A percentile compares a stretch with the other conserved stretches of the same genome.
Conservation (phyloP, 2,113 vertebrate genomes). For the Ictalurus furcatus region DNA sequence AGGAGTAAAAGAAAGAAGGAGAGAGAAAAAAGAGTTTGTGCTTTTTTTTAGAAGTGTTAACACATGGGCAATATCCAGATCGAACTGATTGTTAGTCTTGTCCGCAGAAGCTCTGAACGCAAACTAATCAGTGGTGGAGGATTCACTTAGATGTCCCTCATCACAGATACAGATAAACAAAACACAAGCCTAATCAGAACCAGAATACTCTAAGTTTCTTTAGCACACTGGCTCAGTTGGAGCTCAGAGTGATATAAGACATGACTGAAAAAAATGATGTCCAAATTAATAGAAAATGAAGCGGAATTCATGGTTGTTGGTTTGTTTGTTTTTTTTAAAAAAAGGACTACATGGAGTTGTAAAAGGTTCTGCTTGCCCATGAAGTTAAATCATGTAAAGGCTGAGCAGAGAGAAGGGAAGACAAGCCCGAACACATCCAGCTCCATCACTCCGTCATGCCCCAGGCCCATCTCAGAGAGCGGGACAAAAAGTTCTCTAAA, state of each 20-base stretch:
- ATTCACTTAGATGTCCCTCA: constrained; percentile 5
- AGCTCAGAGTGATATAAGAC: not conserved
- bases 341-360: constrained; percentile 3
- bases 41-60: constrained; percentile 22
- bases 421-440: constrained; percentile 51
- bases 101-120: not conserved
- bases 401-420: constrained; percentile 35
- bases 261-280: not conserved
- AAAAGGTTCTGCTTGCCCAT: constrained; percentile 7
- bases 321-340: not conserved
- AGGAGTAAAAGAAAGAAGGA: not conserved
- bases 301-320: not conserved
- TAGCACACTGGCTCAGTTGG: not conserved
- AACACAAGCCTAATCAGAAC: not conserved
- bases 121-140: not conserved
- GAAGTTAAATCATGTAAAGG: constrained; percentile 14
- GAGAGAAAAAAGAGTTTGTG: not conserved
- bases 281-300: constrained; percentile 5
- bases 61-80: not conserved
- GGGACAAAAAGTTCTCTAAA: constrained; percentile 58
- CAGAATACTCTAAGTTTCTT: not conserved
- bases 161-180: not conserved
- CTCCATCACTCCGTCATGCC: constrained; percentile 45
- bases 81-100: not conserved
- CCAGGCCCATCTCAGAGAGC: constrained; percentile 50